phyloP scores from a whole-genome alignment of 64 coral and sea anemone genomes.

The Dendrophyllia cribrosa region DNA sequence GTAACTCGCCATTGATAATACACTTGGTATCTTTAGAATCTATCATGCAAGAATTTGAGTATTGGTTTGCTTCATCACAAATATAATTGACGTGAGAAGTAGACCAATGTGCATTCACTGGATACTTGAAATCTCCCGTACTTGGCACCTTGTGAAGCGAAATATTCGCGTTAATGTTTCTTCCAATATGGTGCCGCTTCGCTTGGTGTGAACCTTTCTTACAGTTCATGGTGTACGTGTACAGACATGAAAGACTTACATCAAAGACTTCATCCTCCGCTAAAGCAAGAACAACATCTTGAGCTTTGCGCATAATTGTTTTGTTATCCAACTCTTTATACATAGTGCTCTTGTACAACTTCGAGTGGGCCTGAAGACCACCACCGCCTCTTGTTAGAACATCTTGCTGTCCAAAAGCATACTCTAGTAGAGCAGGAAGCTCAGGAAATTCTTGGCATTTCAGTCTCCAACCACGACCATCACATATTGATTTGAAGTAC shows the following conservation, averaged over 20 bases:
- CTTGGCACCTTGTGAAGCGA: slow-evolving; percentile 59
- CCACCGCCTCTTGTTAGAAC: slow-evolving; percentile 35
- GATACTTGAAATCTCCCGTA: slow-evolving; percentile 21
- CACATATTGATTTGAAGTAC: slow-evolving; percentile 13
- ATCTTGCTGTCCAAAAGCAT: slow-evolving; percentile 39
- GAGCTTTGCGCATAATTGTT: slow-evolving; percentile 59
- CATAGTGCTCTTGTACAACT: slow-evolving; percentile 28
- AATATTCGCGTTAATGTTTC: slow-evolving; percentile 62
- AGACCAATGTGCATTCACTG: slow-evolving; percentile 73
- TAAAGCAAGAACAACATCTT: slow-evolving; percentile 38
- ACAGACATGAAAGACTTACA: slow-evolving; percentile 60
- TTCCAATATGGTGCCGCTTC: slow-evolving; percentile 73
- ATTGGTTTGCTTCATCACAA: slow-evolving; percentile 14
- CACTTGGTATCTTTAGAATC: slow-evolving; percentile 88
- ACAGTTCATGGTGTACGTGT: slow-evolving; percentile 76
- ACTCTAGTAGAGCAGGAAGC: slow-evolving; percentile 30
- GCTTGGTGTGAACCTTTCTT: slow-evolving; percentile 64
- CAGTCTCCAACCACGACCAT: slow-evolving; percentile 7
- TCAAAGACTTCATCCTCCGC: slow-evolving; percentile 35
- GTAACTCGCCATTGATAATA: slow-evolving; percentile 54
- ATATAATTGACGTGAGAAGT: slow-evolving; percentile 68
- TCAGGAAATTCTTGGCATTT: slow-evolving; percentile 70
- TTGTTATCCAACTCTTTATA: slow-evolving; percentile 61
- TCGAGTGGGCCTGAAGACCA: slow-evolving; percentile 43
- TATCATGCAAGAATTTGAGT: slow-evolving; percentile 13